phyloP scores from a whole-genome alignment of 2,888 invertebrate genomes.

The Drosophila nigricruria region DNA sequence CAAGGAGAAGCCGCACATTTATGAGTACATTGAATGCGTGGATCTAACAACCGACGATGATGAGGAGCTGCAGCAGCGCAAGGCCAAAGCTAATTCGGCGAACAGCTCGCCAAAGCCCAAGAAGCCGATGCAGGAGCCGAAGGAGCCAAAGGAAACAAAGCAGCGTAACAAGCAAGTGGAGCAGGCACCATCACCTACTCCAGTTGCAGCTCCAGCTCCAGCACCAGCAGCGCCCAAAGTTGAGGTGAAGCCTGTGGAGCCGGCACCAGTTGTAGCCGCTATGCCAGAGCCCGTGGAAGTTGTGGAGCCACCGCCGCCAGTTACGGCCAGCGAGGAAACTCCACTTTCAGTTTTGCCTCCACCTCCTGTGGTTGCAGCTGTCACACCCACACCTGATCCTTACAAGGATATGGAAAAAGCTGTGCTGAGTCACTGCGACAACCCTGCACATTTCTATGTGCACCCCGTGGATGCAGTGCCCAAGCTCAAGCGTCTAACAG shows the following conservation, averaged over 20 bases:
- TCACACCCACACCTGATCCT: slow-evolving; percentile 66
- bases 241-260: slow-evolving; percentile 12
- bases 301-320: not conserved
- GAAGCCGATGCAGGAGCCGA: slow-evolving; percentile 29
- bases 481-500: slow-evolving; percentile 88
- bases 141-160: slow-evolving; percentile 37
- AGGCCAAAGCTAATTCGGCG: slow-evolving; percentile 27
- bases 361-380: not conserved
- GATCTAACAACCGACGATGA: slow-evolving; percentile 83
- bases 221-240: slow-evolving; percentile 16
- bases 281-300: slow-evolving; percentile 11
- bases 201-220: not conserved
- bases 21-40: slow-evolving; percentile 83
- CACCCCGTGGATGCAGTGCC: slow-evolving; percentile 88
- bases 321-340: slow-evolving; percentile 33
- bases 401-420: slow-evolving; percentile 85
- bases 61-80: slow-evolving; percentile 64
- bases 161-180: slow-evolving; percentile 34
- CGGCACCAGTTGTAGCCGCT: slow-evolving; percentile 15
- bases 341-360: slow-evolving; percentile 2
- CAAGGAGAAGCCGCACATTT: slow-evolving; percentile 74
- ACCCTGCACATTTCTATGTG: slow-evolving; percentile 91
- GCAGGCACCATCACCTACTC: not conserved
- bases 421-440: slow-evolving; percentile 90
- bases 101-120: slow-evolving; percentile 49